Evolutionary conservation across 2,888 invertebrate genomes (phyloP).

Genomic region (Julus scanicus): DNA sequence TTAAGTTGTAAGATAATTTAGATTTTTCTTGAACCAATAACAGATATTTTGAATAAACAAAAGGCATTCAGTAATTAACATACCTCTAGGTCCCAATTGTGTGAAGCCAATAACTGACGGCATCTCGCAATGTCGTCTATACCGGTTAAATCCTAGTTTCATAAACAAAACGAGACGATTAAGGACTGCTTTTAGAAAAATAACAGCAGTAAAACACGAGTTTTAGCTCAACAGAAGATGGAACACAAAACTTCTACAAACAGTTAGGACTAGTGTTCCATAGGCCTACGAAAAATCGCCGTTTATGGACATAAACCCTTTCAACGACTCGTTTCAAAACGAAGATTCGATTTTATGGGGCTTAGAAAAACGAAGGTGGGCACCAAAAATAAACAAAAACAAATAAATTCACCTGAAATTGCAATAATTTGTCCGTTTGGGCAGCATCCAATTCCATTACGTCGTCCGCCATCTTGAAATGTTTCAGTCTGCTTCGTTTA

Average conservation of each 20-base stretch:
- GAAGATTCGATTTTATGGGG: neutral
- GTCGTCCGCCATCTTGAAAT: constrained; percentile 54
- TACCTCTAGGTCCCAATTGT: constrained; percentile 56
- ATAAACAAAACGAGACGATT: neutral
- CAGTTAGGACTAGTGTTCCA: neutral
- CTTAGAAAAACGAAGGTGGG: neutral
- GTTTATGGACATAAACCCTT: neutral
- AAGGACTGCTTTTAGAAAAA: neutral
- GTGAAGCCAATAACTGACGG: constrained; percentile 49
- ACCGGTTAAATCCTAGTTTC: constrained; percentile 54
- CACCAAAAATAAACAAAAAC: neutral
- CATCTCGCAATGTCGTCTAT: constrained; percentile 54
- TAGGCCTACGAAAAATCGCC: neutral
- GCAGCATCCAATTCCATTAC: constrained; percentile 46
- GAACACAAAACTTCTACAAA: too few species aligned
- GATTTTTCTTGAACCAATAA: too few species aligned
- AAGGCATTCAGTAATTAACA: too few species aligned
- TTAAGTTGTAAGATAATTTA: too few species aligned
- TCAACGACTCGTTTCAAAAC: neutral
- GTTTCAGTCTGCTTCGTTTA: neutral
- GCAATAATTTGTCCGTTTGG: constrained; percentile 56
- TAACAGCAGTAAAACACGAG: too few species aligned
- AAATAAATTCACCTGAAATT: constrained; percentile 54
- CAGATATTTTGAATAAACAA: too few species aligned
- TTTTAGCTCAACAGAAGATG: too few species aligned